Evolutionary conservation across 2,113 vertebrate genomes (phyloP), one percentile per base, ranked within the genome.

Genomic region (Hippolais icterina): DNA sequence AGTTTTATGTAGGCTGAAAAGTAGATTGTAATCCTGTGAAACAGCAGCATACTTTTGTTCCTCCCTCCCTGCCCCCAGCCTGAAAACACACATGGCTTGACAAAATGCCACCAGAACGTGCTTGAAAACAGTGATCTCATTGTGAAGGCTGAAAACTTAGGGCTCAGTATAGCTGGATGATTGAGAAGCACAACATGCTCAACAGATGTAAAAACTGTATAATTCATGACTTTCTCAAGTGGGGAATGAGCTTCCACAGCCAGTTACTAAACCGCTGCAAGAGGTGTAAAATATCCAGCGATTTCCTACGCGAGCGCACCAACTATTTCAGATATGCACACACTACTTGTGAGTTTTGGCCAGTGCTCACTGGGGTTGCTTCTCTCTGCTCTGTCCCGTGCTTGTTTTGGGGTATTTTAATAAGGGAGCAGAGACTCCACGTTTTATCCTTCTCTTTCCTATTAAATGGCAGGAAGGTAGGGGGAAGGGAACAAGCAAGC

Each of bases 261-360:
- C 97, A 98, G 97, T 93, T 94, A 97, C 97, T 97, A 98, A 98
- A 98, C 97, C 95, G 39, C 97, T 98, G 97, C 98, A 98, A 98
- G 98, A 99, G 98, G 98, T 99, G 98, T 98, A 98, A 98, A 98
- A 98, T 98, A 97, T 98, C 98, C 96, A 79, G 97, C 97, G 98
- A 98, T 98, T 98, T 98, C 98, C 98, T 98, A 98, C 98, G 98
- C 96, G 96, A 98, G 84, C 86, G 95, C 96, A 98, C 95, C 93
- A 99, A 98, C 97, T 98, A 98, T 99, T 98, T 97, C 97, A 99
- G 98, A 98, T 97, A 98, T 98, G 98, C 93, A 96, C 97, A 98
- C 18, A 28, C 95, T 96, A 75, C 87, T 95, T 90, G 89, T 94
- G 87, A 95, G 93, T 91, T 93, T 97, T 97, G 97, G 96, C 91